Percentiles rank a stretch among this genome's conserved stretches.
phyloP scores from a whole-genome alignment of 2,113 vertebrate genomes.

The Speoplatyrhinus poulsoni region DNA sequence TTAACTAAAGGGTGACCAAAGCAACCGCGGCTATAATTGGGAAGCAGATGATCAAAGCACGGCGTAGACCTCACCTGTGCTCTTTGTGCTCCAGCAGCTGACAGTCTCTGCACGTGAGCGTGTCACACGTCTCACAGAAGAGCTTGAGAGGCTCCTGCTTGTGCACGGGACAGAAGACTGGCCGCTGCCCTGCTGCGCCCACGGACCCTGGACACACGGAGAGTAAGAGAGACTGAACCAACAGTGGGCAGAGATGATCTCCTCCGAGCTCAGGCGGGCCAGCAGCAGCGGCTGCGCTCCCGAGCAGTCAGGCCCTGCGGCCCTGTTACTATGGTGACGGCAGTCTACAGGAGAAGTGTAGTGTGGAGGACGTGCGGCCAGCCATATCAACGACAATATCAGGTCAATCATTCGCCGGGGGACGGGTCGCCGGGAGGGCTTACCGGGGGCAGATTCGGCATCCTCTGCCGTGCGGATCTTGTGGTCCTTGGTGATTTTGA shows the following conservation, averaged over 20 bases:
- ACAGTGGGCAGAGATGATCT: neutral
- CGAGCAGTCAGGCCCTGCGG: slow-evolving; percentile 30
- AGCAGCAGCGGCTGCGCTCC: slow-evolving; percentile 3
- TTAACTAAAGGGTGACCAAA: too few relatives aligned
- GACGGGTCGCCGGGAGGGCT: neutral
- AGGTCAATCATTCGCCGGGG: neutral
- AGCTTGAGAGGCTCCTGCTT: slow-evolving; percentile 98
- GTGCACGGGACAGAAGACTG: slow-evolving; percentile 96
- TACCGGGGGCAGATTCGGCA: slow-evolving; percentile 82
- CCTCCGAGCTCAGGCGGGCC: neutral
- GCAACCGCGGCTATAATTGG: too few relatives aligned
- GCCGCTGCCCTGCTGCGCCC: slow-evolving; percentile 88
- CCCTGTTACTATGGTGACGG: slow-evolving; percentile 58
- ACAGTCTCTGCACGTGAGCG: slow-evolving; percentile 96
- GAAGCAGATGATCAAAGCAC: neutral
- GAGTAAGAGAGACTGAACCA: neutral
- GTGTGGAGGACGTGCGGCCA: neutral
- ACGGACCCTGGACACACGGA: slow-evolving; percentile 82
- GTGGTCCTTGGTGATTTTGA: slow-evolving; percentile 98
- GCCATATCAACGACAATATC: too few relatives aligned
- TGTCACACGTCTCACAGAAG: slow-evolving; percentile 98
- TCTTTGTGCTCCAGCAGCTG: slow-evolving; percentile 98
- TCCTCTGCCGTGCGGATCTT: slow-evolving; percentile 98
- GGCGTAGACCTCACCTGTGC: slow-evolving; percentile 82
- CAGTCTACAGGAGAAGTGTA: slow-evolving; percentile 15